These are phyloP conservation scores for Lasioglossum pauxillum DNA, from an alignment of 2,888 invertebrate genomes.

Conservation along the genomic window DNA sequence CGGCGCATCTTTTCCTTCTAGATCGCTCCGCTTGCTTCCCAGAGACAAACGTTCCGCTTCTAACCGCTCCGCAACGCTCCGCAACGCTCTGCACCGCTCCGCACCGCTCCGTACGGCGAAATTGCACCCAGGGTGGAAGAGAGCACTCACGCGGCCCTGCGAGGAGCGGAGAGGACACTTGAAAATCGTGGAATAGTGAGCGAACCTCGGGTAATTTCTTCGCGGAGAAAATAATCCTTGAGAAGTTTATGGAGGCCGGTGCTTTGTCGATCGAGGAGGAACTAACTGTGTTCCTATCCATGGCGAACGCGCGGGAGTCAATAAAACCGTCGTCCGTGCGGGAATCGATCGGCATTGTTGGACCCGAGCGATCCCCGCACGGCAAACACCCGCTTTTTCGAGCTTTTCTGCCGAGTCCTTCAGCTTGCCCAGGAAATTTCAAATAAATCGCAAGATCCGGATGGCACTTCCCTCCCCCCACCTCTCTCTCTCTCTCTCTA, in stretches of 20 bases:
- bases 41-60: slow-evolving; percentile 16
- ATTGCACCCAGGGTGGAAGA: neutral
- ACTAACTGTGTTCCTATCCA: neutral
- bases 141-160: neutral
- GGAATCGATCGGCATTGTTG: slow-evolving; percentile 46
- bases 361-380: slow-evolving; percentile 30
- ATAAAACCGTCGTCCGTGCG: slow-evolving; percentile 41
- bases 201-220: neutral
- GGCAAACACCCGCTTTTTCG: slow-evolving; percentile 37
- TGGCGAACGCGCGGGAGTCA: slow-evolving; percentile 28
- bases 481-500: fast-evolving
- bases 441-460: slow-evolving; percentile 17
- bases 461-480: neutral
- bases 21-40: neutral
- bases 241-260: neutral
- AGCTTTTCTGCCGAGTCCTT: slow-evolving; percentile 7
- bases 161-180: neutral
- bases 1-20: neutral
- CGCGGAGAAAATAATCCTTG: neutral
- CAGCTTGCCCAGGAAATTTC: neutral
- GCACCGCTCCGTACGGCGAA: neutral
- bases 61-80: neutral
- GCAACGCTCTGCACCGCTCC: no score
- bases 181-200: neutral
- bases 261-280: neutral